Percentiles rank a stretch among this genome's conserved stretches.
phyloP scores from a whole-genome alignment of 2,797 vertebrate species.

The Molossus molossus region DNA sequence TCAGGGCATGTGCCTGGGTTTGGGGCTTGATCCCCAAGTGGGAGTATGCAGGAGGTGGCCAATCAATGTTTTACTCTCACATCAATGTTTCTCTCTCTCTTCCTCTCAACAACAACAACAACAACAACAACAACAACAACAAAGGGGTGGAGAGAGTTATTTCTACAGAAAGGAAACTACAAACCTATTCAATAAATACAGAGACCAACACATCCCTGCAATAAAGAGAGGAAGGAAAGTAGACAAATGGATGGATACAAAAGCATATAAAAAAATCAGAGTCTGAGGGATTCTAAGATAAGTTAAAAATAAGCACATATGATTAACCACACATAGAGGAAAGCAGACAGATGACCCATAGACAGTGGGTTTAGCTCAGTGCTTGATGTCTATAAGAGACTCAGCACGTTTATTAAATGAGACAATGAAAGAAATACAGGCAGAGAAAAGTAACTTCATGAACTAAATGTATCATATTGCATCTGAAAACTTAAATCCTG shows the following conservation, averaged over 20 bases:
- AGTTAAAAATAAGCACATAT: background rate
- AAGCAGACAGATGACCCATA: background rate
- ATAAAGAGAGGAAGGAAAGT: background rate
- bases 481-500: background rate
- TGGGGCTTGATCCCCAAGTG: too few species aligned
- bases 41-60: too few species aligned
- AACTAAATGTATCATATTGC: background rate
- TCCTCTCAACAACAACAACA: too few species aligned
- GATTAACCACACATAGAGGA: background rate
- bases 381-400: background rate
- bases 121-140: too few species aligned
- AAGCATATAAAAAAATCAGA: background rate
- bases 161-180: background rate
- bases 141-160: too few species aligned
- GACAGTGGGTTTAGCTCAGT: background rate
- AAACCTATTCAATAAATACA: background rate
- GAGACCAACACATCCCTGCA: background rate
- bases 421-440: background rate
- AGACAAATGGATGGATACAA: constrained; percentile 12
- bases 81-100: too few species aligned
- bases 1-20: too few species aligned
- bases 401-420: constrained; percentile 2
- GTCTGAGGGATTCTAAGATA: background rate
- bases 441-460: constrained; percentile 15
- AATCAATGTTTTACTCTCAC: too few species aligned